phyloP scores from a whole-genome alignment of 2,888 invertebrate species.

The Coecobrya sp. region DNA sequence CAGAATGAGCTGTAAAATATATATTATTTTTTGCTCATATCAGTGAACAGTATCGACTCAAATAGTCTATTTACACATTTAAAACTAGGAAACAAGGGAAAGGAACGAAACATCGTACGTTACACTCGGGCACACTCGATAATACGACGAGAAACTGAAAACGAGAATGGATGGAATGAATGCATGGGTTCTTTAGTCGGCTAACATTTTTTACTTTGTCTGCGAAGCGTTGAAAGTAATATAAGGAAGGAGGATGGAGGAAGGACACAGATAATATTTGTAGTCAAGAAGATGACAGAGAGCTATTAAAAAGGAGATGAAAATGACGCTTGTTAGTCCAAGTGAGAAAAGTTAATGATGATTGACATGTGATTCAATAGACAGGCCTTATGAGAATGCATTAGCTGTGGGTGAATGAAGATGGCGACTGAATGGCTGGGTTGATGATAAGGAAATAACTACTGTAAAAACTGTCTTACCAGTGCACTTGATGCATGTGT shows the following conservation, averaged over 20 bases:
- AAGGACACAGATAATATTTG: neutral
- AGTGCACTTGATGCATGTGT: no score
- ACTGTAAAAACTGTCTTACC: no score
- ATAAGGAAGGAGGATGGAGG: neutral
- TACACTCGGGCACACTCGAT: constrained; percentile 16
- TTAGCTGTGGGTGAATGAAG: no score
- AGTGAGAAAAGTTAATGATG: constrained; percentile 1
- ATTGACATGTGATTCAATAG: neutral
- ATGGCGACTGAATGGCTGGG: no score
- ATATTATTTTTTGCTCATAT: neutral
- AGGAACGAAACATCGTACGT: neutral
- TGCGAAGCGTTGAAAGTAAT: neutral
- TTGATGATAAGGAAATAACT: no score
- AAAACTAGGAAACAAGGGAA: neutral
- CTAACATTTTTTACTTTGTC: constrained; percentile 6
- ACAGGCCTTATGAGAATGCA: no score
- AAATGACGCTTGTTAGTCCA: no score
- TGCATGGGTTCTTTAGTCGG: neutral
- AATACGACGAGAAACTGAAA: neutral
- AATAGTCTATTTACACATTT: neutral
- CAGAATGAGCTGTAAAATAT: neutral
- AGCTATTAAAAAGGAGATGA: no score
- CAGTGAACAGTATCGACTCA: neutral
- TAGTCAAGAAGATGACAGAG: no score
- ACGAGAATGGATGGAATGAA: neutral